Evolutionary conservation across 1,140 invertebrate genomes (phyloP).

Genomic region (Augochlora pura): DNA sequence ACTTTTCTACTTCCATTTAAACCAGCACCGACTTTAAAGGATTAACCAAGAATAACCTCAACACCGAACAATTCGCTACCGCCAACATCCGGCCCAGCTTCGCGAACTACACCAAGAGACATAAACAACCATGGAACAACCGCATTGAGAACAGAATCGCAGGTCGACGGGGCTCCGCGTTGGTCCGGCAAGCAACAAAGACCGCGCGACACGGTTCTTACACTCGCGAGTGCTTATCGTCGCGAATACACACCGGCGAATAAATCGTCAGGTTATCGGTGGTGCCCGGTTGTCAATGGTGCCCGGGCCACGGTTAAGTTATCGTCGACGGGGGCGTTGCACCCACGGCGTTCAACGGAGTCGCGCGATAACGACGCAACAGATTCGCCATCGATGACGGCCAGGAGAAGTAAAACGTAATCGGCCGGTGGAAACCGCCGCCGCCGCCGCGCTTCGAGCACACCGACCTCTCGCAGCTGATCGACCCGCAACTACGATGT

Average conservation of each 20-base stretch:
- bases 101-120: too few species aligned
- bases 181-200: background rate
- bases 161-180: too few species aligned
- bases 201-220: slow-evolving; percentile 36
- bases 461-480: slow-evolving; percentile 39
- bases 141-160: too few species aligned
- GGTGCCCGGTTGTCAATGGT: slow-evolving; percentile 17
- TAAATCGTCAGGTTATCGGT: slow-evolving; percentile 40
- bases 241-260: slow-evolving; percentile 22
- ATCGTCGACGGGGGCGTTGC: background rate
- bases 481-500: slow-evolving; percentile 59
- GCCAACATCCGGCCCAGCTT: too few species aligned
- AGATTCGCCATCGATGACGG: slow-evolving; percentile 35
- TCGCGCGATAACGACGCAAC: slow-evolving; percentile 51
- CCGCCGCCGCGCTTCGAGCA: too few species aligned
- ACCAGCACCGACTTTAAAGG: too few species aligned
- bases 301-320: slow-evolving; percentile 24
- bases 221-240: slow-evolving; percentile 28
- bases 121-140: too few species aligned
- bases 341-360: slow-evolving; percentile 18
- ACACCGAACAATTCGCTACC: too few species aligned
- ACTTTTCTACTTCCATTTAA: too few species aligned
- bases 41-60: too few species aligned
- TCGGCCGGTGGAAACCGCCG: slow-evolving; percentile 20
- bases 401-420: slow-evolving; percentile 42